A percentile compares a stretch with the other conserved stretches of the same genome.
These are phyloP conservation scores for Eonycteris spelaea DNA, from an alignment of 2,113 vertebrate species.

Conservation along the genomic window DNA sequence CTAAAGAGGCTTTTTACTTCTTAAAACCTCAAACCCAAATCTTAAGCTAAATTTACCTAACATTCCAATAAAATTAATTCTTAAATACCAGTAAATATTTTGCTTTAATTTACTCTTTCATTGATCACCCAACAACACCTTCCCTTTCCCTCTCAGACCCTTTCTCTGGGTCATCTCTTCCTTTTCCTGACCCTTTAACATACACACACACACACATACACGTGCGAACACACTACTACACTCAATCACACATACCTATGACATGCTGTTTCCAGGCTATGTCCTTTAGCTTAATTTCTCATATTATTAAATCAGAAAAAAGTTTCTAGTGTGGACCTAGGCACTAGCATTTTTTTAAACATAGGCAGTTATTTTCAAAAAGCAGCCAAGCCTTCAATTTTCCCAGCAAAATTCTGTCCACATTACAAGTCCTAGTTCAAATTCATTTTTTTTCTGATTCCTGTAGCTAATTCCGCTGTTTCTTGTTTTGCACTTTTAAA, in stretches of 20 bases:
- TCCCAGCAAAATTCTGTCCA: not conserved
- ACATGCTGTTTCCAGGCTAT: not conserved
- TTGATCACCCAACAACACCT: not conserved
- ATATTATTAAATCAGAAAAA: not conserved
- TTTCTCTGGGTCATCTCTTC: not conserved
- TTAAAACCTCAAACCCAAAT: not conserved
- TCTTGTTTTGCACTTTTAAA: not conserved
- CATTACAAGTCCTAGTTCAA: not conserved
- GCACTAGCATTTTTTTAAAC: not conserved
- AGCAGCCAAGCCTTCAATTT: not conserved
- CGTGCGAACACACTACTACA: not conserved
- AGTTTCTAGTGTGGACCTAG: not conserved
- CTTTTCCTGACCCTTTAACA: not conserved
- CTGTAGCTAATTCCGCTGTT: not conserved
- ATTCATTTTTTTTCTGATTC: not conserved
- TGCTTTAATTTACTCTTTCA: not conserved
- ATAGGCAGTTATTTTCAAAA: not conserved
- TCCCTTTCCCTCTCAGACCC: not conserved
- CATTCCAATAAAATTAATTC: not conserved
- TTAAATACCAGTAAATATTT: not conserved
- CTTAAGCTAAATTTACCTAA: not conserved
- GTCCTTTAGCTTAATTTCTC: not conserved
- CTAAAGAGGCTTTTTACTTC: not conserved
- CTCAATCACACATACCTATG: not conserved
- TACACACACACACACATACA: not conserved